Base-by-base conservation (phyloP, 1,140 invertebrate genomes). In the Drosophila mayri region DNA sequence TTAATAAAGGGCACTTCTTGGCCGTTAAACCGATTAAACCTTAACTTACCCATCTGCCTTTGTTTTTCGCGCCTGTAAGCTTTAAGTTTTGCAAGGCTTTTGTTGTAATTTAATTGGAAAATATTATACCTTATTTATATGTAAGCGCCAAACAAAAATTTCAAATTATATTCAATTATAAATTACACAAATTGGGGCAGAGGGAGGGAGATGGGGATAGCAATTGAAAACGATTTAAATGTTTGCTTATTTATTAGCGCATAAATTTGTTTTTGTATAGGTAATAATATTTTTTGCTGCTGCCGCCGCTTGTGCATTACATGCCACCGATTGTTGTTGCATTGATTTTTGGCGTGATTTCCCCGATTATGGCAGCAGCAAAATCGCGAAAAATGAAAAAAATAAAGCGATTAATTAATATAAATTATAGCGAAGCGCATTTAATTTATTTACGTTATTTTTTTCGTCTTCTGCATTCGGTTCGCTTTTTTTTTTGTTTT, bases 391-490 rank as follows among this genome's bases (percentile, higher is more conserved):
- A 11, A 47, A 35, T 6, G 5, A 30, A 61, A 61, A 65, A 80
- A 80, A 60, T 70, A 40, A 83, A 68, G 55, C 80, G 72, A 88
- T 87, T 87, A 87, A 87, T 87, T 88, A 88, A 80, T 90, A 88
- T 84, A 84, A 87, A 87, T 87, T 87, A 80, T 88, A 80, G 71
- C 72, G 64, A 37, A 47, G 60, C 52, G 49, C 76, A 68, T 82
- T 76, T 87, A 72, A 72, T 68, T 59, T 82, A 78, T 77, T 70
- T 77, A 68, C 59, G 58, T 76, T 63, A 55, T 32, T 38, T 76
- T 52, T 60, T 49, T 25, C 67, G 37, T 67, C 37, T n/a, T 59
- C 28, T 28, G 35, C 38, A 37, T 61, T 71, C 14, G 16, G n/a
- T 52, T 44, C 11, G 46, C 20, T 55, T 70, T 77, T 62, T 55